Base-by-base conservation (phyloP, 2,888 invertebrate species). In the Herminia tarsipennalis region DNA sequence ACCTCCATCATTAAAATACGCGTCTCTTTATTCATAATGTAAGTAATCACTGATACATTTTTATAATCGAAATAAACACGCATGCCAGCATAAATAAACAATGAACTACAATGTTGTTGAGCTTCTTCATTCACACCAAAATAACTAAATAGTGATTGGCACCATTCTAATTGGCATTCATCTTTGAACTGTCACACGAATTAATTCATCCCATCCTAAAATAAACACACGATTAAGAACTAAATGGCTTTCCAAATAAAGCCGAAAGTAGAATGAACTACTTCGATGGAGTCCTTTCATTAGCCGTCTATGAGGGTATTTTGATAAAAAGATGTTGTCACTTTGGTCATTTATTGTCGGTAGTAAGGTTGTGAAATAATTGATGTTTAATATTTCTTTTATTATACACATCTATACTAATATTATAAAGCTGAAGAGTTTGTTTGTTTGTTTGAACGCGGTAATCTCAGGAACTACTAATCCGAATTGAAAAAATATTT, bases 1-100 rank as follows among this genome's bases (percentile, higher is more conserved):
- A 63, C 60, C 22, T 63, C 64, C 6, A 37, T 52, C 37, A 77
- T 51, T 10, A 49, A 59, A 35, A 67, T 56, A 48, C 56, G 59
- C 8, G 41, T 52, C 30, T 56, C 53, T 28, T 12, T 20, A 24
- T 32, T 56, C 66, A 59, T 65, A 54, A 36, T 59, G 47, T 30
- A 30, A 16, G 17, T 18, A 14, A 44, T 50, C 30, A 47, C 28
- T 37, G 17, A 24, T 18, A 29, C 55, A 68, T 63, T 51, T 56
- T 62, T 27, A 20, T 37, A 12, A 22, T 18, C 17, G 12, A 13
- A 4, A 5, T 24, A 12, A 36, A n/a, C 6, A 27, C 17, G n/a
- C 22, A 35, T 28, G 9, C n/a, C 13, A 13, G 27, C n/a, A 2
- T 20, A 28, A 6, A 34, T 14, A 28, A 41, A 20, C 13, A 34